Base-by-base conservation (phyloP, 2,888 invertebrate genomes). In the Agrilus cyanescens region DNA sequence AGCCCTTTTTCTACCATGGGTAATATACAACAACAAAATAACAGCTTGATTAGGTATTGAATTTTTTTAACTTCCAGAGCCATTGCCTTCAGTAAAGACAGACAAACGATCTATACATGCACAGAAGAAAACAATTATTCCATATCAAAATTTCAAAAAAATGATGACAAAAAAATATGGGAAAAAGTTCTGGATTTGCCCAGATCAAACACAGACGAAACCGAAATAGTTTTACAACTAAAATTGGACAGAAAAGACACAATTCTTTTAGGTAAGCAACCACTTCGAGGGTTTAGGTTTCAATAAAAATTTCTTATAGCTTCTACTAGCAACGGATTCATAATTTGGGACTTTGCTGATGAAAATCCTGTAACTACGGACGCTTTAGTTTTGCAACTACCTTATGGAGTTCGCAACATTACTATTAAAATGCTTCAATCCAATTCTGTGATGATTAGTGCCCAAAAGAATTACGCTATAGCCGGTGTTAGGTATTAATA, bases 381-480 rank as follows among this genome's bases (percentile, higher is more conserved):
- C 10, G 82, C 82, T 0, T 76, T 82, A 40, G 80, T 82, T 7
- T 62, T 89, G 30, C 72, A 75, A 20, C 62, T 89, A 13, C 88
- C 88, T 0, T 88, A 89, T 58, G 91, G 91, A 0, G 87, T 91
- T 4, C 72, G 94, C 35, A 96, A 96, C 60, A 95, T 96, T 39
- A 88, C 90, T 3, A 91, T 89, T 0, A 86, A 84, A 64, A 86
- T 94, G 72, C 79, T 91, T 55, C 80, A 83, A 50, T 89, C 90
- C 0, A 94, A 91, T 62, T 88, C 93, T 0, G 83, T 94, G 38
- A 89, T 91, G 75, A 76, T 97, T 49, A 93, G 94, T 53, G 88
- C 87, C 29, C 83, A 85, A 45, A 81, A 85, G 54, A 84, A 88
- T 56, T 95, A 90, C 59, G 90, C 94, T 1, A 89, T 97, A 0